phyloP scores from a whole-genome alignment of 2,797 vertebrate genomes.

The Alauda arvensis region DNA sequence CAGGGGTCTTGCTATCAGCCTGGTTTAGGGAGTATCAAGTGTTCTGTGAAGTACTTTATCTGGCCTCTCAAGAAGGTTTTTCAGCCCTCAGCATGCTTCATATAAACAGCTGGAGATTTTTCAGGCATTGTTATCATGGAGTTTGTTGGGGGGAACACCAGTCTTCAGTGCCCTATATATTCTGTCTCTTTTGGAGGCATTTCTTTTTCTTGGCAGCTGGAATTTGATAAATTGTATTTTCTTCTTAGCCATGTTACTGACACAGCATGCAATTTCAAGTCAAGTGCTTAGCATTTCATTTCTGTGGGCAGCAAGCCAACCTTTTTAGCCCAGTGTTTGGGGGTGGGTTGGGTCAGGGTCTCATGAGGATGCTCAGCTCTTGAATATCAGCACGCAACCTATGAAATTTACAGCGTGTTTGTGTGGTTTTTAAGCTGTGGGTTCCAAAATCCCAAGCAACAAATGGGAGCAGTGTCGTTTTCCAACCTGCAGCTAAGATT shows the following conservation, averaged over 20 bases:
- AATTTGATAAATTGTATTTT: neutral
- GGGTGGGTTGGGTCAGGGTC: no score
- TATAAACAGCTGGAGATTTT: neutral
- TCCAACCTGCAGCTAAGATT: neutral
- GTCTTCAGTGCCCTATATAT: neutral
- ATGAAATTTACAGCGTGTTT: neutral
- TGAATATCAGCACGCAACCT: neutral
- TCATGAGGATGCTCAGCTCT: neutral
- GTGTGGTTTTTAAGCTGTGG: neutral
- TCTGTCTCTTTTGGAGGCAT: neutral
- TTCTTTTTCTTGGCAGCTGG: neutral
- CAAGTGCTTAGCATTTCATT: neutral
- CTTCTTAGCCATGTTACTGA: neutral
- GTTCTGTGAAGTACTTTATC: neutral
- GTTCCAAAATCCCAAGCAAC: neutral
- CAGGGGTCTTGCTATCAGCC: neutral
- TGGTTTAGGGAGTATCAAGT: neutral
- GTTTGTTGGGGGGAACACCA: neutral
- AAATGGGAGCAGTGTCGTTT: neutral
- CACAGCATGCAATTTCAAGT: neutral
- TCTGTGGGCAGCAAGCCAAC: neutral
- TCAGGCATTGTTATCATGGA: neutral
- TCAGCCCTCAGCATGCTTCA: neutral
- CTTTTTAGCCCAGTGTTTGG: neutral
- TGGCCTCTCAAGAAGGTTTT: neutral